Base-by-base conservation (phyloP, 2,888 invertebrate species). In the Chloroclysta siterata region DNA sequence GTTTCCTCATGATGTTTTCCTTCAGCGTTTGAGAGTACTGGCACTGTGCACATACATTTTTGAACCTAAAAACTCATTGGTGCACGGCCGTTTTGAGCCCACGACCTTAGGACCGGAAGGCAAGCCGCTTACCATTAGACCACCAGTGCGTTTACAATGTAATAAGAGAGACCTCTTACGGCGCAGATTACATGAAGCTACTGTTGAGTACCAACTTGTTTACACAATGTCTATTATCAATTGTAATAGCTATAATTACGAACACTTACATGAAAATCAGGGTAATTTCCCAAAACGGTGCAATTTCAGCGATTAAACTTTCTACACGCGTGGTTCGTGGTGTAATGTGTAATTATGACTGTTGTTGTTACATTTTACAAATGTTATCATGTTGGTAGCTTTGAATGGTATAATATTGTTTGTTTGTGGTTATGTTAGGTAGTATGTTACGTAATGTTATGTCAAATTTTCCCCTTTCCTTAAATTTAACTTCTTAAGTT, bases 281-380 rank as follows among this genome's bases (percentile, higher is more conserved):
- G 59, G 70, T 72, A 71, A 75, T 78, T 78, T 68, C 63, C 68
- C 52, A 76, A 84, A 83, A 78, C 72, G 74, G 64, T 70, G 77
- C 72, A 80, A 78, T 82, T 78, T 75, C 51, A 61, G 63, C 75
- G 77, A 81, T 85, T 84, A 84, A n/a, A 85, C 87, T 87, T 87
- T 87, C 86, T 82, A 84, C 66, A 50, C 50, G 50, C 36, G 46
- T 17, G 17, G 13, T 44, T 60, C 74, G 64, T 66, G 56, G 48
- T 58, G 65, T 73, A 74, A 78, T 66, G 73, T 67, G 60, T 74
- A 78, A 80, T 70, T 57, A 39, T 2, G 10, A 39, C 11, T 39
- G 55, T 58, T 73, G 17, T 46, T 46, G 46, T 71, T 69, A 65
- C 60, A 60, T 55, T 60, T 55, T 3, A 17, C 7, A 46, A 33